Conservation (phyloP, 2,113 vertebrate genomes). For the Desmodus rotundus region DNA sequence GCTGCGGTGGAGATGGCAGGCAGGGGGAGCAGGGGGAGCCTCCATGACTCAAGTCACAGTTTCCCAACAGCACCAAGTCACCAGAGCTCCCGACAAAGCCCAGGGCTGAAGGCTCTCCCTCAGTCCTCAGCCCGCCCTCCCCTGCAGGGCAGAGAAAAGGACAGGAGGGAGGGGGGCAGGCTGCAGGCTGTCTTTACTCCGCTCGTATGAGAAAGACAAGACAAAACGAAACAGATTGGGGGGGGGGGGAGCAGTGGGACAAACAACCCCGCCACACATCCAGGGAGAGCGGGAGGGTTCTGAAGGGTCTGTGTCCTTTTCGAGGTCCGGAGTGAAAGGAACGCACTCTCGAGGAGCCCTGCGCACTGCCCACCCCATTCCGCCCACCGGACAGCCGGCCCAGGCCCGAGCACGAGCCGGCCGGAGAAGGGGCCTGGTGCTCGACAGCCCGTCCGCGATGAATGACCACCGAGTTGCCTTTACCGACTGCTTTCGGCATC, state of each 20-base stretch:
- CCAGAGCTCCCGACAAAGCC: neutral
- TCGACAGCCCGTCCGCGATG: neutral
- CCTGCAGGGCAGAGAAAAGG: neutral
- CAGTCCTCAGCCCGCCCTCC: neutral
- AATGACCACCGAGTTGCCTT: neutral
- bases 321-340: neutral
- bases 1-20: neutral
- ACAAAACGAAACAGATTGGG: neutral
- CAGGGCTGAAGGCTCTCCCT: conserved; percentile 18
- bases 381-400: neutral
- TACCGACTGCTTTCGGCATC: neutral
- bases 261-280: neutral
- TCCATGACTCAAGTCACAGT: neutral
- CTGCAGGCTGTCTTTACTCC: neutral
- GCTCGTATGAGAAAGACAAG: neutral
- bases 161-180: neutral
- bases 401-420: neutral
- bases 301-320: neutral
- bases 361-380: neutral
- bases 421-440: neutral
- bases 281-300: neutral
- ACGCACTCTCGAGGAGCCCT: neutral
- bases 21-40: neutral
- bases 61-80: neutral
- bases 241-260: neutral